These are phyloP conservation scores for Dolichoris vasculosae DNA, from an alignment of 1,140 invertebrate genomes.

Conservation along the genomic window DNA sequence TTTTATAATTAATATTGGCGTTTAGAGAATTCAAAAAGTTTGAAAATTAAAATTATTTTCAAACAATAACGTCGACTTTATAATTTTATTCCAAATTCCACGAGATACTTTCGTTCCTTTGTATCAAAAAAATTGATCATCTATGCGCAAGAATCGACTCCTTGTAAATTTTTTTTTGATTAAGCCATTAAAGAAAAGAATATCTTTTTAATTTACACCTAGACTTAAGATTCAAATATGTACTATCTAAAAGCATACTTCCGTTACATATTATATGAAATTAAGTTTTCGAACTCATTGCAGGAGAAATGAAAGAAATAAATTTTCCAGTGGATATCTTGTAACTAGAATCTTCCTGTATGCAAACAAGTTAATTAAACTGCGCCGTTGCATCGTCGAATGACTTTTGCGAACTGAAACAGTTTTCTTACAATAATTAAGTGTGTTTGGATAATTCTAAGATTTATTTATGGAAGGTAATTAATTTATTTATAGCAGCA, in stretches of 20 bases:
- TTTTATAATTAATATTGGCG: too few relatives aligned
- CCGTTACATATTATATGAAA: not conserved
- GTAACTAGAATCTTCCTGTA: constrained; percentile 11
- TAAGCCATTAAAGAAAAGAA: too few relatives aligned
- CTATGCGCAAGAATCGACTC: too few relatives aligned
- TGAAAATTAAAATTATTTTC: too few relatives aligned
- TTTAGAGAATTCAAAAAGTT: too few relatives aligned
- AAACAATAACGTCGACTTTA: too few relatives aligned
- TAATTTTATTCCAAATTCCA: too few relatives aligned
- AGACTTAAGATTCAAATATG: too few relatives aligned
- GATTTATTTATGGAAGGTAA: not conserved
- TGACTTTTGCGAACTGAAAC: not conserved
- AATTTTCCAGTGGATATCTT: not conserved
- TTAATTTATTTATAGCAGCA: not conserved
- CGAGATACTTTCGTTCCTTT: too few relatives aligned
- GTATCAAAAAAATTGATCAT: too few relatives aligned
- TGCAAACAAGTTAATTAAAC: constrained; percentile 4
- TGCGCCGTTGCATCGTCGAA: not conserved
- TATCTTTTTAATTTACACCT: too few relatives aligned
- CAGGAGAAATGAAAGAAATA: not conserved
- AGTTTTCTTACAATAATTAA: constrained; percentile 5
- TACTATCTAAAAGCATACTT: not conserved
- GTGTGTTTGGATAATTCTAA: not conserved
- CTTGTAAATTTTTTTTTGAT: too few relatives aligned
- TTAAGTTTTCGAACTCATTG: not conserved